Conservation (phyloP, 2,797 vertebrate species). For the Austrolebias charrua region DNA sequence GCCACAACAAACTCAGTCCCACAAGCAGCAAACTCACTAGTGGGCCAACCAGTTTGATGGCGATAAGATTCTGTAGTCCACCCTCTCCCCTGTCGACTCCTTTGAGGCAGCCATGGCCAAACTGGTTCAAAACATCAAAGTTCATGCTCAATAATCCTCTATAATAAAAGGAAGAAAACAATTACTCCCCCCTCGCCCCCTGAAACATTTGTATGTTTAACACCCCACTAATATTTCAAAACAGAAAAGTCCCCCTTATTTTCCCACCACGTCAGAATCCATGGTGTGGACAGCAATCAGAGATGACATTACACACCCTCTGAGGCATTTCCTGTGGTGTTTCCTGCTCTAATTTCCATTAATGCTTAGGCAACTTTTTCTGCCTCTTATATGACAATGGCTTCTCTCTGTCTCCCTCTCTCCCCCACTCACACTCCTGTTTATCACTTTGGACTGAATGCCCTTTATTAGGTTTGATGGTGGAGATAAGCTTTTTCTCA, state of each 20-base stretch:
- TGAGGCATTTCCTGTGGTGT: conserved; percentile 78
- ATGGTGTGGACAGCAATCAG: conserved; percentile 63
- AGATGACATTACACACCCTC: conserved; percentile 79
- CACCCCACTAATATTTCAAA: conserved; percentile 2
- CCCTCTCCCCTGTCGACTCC: too few relatives aligned
- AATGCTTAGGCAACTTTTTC: conserved; percentile 64
- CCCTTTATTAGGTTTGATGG: conserved; percentile 60
- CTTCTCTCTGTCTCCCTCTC: conserved; percentile 42
- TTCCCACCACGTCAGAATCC: conserved; percentile 59
- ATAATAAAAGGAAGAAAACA: not conserved
- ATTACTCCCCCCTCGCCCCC: not conserved
- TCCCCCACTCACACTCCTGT: conserved; percentile 29
- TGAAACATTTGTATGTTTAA: conserved; percentile 21
- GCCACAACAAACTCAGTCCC: too few relatives aligned
- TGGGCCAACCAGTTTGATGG: too few relatives aligned
- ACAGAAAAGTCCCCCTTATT: conserved; percentile 37
- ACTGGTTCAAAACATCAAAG: too few relatives aligned
- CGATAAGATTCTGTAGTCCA: too few relatives aligned
- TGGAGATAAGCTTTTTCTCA: conserved; percentile 61
- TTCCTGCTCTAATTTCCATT: conserved; percentile 72
- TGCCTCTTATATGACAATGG: conserved; percentile 69
- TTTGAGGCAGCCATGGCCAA: too few relatives aligned
- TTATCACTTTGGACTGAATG: conserved; percentile 24
- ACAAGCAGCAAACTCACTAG: too few relatives aligned
- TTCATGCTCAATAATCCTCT: too few relatives aligned